phyloP scores from a whole-genome alignment of 2,888 invertebrate genomes.

The Polylopha cassiicola region DNA sequence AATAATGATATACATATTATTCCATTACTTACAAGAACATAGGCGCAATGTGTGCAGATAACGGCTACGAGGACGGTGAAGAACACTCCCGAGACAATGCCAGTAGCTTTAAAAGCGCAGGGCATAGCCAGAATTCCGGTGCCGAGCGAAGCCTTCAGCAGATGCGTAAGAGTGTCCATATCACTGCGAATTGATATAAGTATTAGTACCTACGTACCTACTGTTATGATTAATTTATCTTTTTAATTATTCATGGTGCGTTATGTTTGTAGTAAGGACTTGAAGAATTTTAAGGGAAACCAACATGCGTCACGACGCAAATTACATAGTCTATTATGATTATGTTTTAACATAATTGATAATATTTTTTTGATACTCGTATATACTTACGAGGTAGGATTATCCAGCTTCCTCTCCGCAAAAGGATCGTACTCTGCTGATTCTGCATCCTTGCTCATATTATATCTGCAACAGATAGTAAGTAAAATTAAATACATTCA shows the following conservation, averaged over 20 bases:
- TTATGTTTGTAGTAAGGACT: too few species aligned
- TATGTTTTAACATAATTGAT: too few species aligned
- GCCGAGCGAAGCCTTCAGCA: constrained; percentile 96
- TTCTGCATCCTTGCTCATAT: constrained; percentile 81
- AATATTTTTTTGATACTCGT: too few species aligned
- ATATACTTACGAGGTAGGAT: constrained; percentile 88
- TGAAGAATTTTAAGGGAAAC: too few species aligned
- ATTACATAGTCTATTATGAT: too few species aligned
- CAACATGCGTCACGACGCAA: too few species aligned
- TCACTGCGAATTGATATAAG: constrained; percentile 78
- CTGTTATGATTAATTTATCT: too few species aligned
- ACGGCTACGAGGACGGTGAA: constrained; percentile 90
- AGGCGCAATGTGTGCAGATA: constrained; percentile 96
- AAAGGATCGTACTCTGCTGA: constrained; percentile 85
- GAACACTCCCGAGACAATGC: constrained; percentile 89
- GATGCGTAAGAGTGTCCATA: constrained; percentile 93
- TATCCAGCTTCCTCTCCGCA: constrained; percentile 81
- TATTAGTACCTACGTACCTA: too few species aligned
- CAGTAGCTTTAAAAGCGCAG: constrained; percentile 91
- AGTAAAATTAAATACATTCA: too few species aligned
- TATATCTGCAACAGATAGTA: constrained; percentile 71
- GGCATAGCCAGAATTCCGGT: constrained; percentile 98
- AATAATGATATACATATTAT: too few species aligned
- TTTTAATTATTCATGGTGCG: too few species aligned
- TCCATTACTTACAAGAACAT: constrained; percentile 83